Percentiles rank a stretch among this genome's conserved stretches.
phyloP scores from a whole-genome alignment of 1,140 invertebrate species.

The Popillia japonica region DNA sequence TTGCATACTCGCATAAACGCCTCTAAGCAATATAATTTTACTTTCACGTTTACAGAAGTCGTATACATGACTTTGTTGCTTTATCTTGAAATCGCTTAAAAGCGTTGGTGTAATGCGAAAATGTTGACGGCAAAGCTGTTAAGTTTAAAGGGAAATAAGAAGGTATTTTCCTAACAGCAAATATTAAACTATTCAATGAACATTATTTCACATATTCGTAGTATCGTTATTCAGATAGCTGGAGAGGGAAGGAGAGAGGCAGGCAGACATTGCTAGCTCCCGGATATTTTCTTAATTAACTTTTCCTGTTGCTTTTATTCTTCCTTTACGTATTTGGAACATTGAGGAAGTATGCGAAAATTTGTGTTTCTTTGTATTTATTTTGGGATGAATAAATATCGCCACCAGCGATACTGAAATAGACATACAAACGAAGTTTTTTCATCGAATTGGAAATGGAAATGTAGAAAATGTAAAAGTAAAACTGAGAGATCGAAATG shows the following conservation, averaged over 20 bases:
- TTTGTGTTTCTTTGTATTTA: neutral
- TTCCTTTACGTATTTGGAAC: neutral
- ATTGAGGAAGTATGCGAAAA: neutral
- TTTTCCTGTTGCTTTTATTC: neutral
- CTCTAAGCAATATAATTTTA: no score
- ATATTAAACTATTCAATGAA: no score
- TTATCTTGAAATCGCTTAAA: no score
- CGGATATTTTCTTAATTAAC: conserved; percentile 11
- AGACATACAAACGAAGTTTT: neutral
- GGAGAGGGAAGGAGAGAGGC: no score
- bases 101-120: no score
- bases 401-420: neutral
- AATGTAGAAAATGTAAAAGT: neutral
- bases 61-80: no score
- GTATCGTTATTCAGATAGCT: no score
- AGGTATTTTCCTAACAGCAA: no score
- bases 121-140: neutral
- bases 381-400: neutral
- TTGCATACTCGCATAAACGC: no score
- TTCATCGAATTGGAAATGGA: neutral
- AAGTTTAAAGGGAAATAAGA: no score
- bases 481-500: no score
- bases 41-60: no score
- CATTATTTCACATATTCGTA: neutral
- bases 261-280: neutral